Conservation (phyloP, 2,888 invertebrate genomes). For the Drosophila sordidapex region DNA sequence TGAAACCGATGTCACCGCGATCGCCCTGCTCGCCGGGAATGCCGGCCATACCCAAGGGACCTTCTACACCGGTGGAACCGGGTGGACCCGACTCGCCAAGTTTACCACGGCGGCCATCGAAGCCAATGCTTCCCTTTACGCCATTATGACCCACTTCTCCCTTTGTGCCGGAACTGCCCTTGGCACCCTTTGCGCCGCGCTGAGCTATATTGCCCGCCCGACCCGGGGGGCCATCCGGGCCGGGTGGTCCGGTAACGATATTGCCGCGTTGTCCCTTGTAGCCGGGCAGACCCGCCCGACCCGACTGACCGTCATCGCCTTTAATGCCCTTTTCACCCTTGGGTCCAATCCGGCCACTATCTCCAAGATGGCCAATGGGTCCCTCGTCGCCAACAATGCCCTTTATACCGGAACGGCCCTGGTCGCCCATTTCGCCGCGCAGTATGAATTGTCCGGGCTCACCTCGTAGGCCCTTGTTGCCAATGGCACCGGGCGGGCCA, state of each 20-base stretch:
- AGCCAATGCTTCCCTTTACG: conserved; percentile 85
- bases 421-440: conserved; percentile 83
- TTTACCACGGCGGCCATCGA: conserved; percentile 85
- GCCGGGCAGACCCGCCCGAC: conserved; percentile 87
- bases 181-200: conserved; percentile 84
- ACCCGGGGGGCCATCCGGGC: conserved; percentile 82
- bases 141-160: conserved; percentile 82
- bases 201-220: conserved; percentile 83
- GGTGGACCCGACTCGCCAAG: conserved; percentile 84
- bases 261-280: conserved; percentile 85
- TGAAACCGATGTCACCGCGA: conserved; percentile 87
- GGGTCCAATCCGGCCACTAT: conserved; percentile 85
- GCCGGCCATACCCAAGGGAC: conserved; percentile 75
- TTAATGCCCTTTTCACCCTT: conserved; percentile 87
- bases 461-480: conserved; percentile 85
- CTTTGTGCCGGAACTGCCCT: conserved; percentile 85
- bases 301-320: conserved; percentile 87
- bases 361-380: conserved; percentile 85
- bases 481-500: conserved; percentile 83
- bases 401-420: conserved; percentile 84
- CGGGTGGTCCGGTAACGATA: conserved; percentile 82
- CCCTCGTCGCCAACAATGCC: conserved; percentile 86
- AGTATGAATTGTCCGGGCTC: conserved; percentile 83
- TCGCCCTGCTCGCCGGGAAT: conserved; percentile 84
- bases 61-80: conserved; percentile 70